These are phyloP conservation scores for Calyptommatus sinebrachiatus DNA, from an alignment of 2,113 vertebrate species.

Conservation along the genomic window DNA sequence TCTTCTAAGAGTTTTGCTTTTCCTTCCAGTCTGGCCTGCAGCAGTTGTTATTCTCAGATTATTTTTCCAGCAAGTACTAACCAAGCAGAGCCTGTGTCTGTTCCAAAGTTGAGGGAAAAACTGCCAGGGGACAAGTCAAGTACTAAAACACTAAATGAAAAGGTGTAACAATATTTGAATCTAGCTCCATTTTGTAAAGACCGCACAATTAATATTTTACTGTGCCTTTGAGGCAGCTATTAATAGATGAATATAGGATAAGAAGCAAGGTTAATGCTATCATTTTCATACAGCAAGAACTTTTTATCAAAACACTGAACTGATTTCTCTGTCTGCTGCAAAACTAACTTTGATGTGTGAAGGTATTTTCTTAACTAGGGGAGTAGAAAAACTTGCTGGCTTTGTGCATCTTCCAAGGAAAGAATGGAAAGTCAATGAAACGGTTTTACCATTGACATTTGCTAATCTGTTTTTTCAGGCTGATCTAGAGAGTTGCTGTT, in stretches of 20 bases:
- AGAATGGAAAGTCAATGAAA: neutral
- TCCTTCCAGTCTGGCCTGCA: no score
- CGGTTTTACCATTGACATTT: slow-evolving; percentile 20
- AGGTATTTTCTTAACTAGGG: neutral
- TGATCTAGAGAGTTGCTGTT: no score
- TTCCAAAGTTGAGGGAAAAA: no score
- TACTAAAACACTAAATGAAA: no score
- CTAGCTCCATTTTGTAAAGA: no score
- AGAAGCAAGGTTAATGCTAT: neutral
- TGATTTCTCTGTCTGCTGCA: slow-evolving; percentile 5
- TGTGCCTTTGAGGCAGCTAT: neutral
- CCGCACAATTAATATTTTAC: neutral
- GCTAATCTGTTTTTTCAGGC: slow-evolving; percentile 16
- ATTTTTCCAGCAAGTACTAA: no score
- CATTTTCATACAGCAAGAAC: neutral
- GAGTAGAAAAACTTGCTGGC: slow-evolving; percentile 9
- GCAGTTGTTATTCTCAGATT: no score
- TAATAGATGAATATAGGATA: neutral
- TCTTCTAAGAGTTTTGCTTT: no score
- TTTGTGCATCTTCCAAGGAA: slow-evolving; percentile 3
- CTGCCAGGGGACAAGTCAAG: no score
- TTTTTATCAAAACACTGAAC: neutral
- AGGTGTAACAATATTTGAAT: no score
- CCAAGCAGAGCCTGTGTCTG: no score
- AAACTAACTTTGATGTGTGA: slow-evolving; percentile 7